phyloP scores from a whole-genome alignment of 2,888 invertebrate species.

The Synergus umbraculus region DNA sequence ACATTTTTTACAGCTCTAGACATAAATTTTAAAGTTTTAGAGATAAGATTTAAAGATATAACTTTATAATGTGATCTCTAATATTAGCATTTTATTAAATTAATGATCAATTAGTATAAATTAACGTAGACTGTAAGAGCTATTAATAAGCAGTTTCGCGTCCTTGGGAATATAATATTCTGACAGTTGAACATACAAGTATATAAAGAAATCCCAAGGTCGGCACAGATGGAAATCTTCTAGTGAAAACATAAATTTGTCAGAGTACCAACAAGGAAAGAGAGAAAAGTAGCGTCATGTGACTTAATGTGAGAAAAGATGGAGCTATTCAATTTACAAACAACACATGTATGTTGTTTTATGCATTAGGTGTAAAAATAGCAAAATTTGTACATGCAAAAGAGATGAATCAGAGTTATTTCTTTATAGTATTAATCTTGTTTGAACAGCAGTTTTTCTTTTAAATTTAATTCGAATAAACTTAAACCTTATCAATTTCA shows the following conservation, averaged over 20 bases:
- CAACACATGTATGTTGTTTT: background rate
- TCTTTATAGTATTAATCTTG: too few relatives aligned
- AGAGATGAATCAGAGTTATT: too few relatives aligned
- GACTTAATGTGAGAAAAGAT: slow-evolving; percentile 24
- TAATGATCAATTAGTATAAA: background rate
- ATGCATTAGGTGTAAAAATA: too few relatives aligned
- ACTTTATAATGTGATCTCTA: background rate
- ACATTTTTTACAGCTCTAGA: background rate
- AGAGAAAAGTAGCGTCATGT: slow-evolving; percentile 13
- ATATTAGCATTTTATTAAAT: background rate
- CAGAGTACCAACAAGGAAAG: slow-evolving; percentile 6
- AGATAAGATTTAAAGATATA: background rate
- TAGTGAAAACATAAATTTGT: slow-evolving; percentile 37
- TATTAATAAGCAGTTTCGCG: background rate
- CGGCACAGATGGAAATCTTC: slow-evolving; percentile 26
- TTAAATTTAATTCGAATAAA: too few relatives aligned
- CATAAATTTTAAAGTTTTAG: background rate
- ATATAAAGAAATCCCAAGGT: slow-evolving; percentile 28
- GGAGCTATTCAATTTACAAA: background rate
- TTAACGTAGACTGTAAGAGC: background rate
- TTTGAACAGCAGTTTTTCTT: too few relatives aligned
- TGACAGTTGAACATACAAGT: slow-evolving; percentile 5
- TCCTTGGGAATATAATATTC: slow-evolving; percentile 25
- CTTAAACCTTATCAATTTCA: too few relatives aligned
- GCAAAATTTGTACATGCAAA: too few relatives aligned